Conservation (phyloP, 2,113 vertebrate species). For the Eulacestoma nigropectus region DNA sequence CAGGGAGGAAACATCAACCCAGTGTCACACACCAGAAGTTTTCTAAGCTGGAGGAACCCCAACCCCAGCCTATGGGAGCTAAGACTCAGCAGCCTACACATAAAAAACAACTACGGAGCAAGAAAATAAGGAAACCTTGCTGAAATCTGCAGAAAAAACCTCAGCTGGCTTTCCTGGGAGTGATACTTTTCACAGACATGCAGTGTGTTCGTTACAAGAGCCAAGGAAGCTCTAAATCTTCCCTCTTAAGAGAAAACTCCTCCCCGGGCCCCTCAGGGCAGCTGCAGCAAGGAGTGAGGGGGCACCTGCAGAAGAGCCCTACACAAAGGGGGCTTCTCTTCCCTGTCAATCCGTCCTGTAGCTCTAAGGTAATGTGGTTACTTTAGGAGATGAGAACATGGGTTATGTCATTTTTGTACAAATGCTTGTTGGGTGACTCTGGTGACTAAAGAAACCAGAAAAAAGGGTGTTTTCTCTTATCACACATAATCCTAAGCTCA, state of each 20-base stretch:
- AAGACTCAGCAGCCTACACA: neutral
- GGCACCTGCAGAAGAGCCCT: neutral
- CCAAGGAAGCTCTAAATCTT: neutral
- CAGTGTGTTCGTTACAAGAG: neutral
- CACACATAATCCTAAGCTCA: neutral
- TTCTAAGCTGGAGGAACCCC: neutral
- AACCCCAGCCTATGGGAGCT: fast-evolving
- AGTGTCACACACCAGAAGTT: neutral
- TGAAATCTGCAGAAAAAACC: neutral
- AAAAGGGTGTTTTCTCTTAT: neutral
- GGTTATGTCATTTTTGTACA: neutral
- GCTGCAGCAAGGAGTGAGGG: neutral
- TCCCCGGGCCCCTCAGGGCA: neutral
- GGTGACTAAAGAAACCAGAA: neutral
- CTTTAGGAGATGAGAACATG: neutral
- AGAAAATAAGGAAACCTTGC: neutral
- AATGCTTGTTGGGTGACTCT: neutral
- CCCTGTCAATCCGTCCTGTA: neutral
- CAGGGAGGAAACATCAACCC: neutral
- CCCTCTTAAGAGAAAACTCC: neutral
- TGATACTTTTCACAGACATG: neutral
- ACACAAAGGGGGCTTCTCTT: neutral
- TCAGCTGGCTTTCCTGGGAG: neutral
- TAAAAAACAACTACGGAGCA: fast-evolving
- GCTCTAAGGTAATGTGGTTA: neutral